A percentile compares a stretch with the other conserved stretches of the same genome.
Conservation (phyloP, 2,888 invertebrate species). For the Cabera pusaria region DNA sequence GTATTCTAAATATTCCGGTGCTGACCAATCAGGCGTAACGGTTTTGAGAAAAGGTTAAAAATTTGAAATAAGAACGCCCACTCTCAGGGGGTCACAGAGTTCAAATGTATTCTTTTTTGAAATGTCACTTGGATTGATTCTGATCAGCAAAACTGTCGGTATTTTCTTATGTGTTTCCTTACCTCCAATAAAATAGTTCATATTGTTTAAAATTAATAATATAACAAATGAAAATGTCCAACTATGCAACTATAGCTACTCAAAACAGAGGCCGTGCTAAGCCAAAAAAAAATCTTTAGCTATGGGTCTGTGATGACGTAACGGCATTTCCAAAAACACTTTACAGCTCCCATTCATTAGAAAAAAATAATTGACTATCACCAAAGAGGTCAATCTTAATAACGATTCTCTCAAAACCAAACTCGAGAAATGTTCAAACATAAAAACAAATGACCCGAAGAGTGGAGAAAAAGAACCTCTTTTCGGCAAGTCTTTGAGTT, state of each 20-base stretch:
- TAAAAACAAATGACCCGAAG: constrained; percentile 66
- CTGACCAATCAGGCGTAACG: constrained; percentile 48
- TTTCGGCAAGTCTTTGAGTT: constrained; percentile 79
- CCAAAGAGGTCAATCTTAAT: constrained; percentile 32
- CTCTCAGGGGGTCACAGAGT: constrained; percentile 61
- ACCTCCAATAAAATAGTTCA: too few relatives aligned
- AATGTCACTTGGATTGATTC: constrained; percentile 39
- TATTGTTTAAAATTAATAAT: too few relatives aligned
- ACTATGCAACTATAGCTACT: too few relatives aligned
- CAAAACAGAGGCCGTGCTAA: too few relatives aligned
- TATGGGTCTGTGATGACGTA: too few relatives aligned
- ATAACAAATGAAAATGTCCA: too few relatives aligned
- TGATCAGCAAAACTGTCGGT: too few relatives aligned
- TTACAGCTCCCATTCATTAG: constrained; percentile 26
- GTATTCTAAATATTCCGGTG: constrained; percentile 30
- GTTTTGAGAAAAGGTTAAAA: constrained; percentile 31
- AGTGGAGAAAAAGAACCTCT: constrained; percentile 56
- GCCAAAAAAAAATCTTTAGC: too few relatives aligned
- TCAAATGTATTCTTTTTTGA: constrained; percentile 57
- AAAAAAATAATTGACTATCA: constrained; percentile 36
- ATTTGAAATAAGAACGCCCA: constrained; percentile 41
- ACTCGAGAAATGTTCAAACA: constrained; percentile 37
- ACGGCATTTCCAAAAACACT: constrained; percentile 17
- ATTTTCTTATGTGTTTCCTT: too few relatives aligned
- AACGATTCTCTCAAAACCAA: constrained; percentile 61